Base-by-base conservation (phyloP, 2,888 invertebrate genomes). In the Itoplectis maculator region DNA sequence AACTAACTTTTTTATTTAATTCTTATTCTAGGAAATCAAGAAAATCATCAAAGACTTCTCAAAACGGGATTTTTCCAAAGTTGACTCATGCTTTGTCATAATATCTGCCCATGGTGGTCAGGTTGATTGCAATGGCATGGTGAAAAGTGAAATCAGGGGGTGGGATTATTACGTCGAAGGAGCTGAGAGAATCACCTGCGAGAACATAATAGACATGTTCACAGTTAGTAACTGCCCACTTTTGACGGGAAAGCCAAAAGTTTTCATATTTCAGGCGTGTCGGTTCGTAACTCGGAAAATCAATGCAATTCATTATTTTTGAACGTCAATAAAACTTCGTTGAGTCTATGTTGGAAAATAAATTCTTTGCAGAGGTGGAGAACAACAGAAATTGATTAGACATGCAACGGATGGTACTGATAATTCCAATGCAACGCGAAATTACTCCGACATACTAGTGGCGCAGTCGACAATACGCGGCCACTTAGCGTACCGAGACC, bases 201-300 rank as follows among this genome's bases (percentile, higher is more conserved):
- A 65, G 18, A 89, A 91, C 40, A 86, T 92, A n/a, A 81, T 89
- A 0, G 81, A 90, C 8, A 92, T 90, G 59, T 95, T 95, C 86
- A 93, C 93, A 18, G 85, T 89, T 0, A 91, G 93, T 78, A 90
- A 88, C 2, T 94, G 94, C 84, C 91, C 92, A 18, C 81, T 91
- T 56, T 91, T 95, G 7, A 91, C 91, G 7, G 94, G 93, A n/a
- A 95, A 95, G 86, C 95, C 95, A 49, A 95, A 95, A 88, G 84
- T 95, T 47, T 95, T 95, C 87, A 93, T 95, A 82, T 94, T 95
- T 81, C 95, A 95, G 93, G 93, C 94, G 2, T 95, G 95, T 89
- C 94, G 94, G 91, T 90, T 78, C 4, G 86, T 85, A 54, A 73
- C 1, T 13, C 6, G 4, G 2, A n/a, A 15, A 11, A 35, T 11